Evolutionary conservation across 2,888 invertebrate genomes (phyloP), one percentile per base, ranked within the genome.

Genomic region (Thera obeliscata): DNA sequence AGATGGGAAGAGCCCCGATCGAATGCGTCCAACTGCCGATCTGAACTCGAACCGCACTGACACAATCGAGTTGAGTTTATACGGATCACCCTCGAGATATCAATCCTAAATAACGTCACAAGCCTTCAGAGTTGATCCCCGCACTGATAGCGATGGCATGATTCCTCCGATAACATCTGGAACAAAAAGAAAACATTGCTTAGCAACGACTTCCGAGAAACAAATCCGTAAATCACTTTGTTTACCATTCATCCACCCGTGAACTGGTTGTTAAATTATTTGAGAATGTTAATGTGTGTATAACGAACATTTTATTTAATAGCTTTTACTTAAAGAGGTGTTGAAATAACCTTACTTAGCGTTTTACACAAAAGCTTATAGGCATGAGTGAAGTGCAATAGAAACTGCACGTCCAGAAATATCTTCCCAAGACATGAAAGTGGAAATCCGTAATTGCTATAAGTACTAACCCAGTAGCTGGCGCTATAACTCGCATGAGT

Each of bases 71-170:
- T 7, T 7, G 36, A 69, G 56, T 63, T 78, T 74, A 75, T 65
- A 67, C 61, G 67, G 63, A 61, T 67, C 55, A 62, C 58, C 65
- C 64, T 72, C 56, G 63, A 70, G 64, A 74, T 76, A 71, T 58
- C 54, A 63, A 73, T 73, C 74, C 64, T 62, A 79, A 74, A 75
- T 77, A 71, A 70, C 74, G 75, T 78, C 76, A 79, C 74, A 70
- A 78, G 59, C 60, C 78, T 79, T 79, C 77, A 80, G 78, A 75
- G 81, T 52, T 72, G 87, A 86, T 88, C 87, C 82, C 77, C 79
- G 78, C 59, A 78, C 75, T 78, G 93, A 90, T 88, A 90, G 81
- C 78, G 81, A 69, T 87, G 82, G 86, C 91, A 91, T 91, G 87
- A 84, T 90, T 84, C 82, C 78, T 74, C 77, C 72, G 89, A 88